Percentiles rank a stretch among this genome's conserved stretches.
phyloP scores from a whole-genome alignment of 2,888 invertebrate genomes.

The Chloromyia formosa region DNA sequence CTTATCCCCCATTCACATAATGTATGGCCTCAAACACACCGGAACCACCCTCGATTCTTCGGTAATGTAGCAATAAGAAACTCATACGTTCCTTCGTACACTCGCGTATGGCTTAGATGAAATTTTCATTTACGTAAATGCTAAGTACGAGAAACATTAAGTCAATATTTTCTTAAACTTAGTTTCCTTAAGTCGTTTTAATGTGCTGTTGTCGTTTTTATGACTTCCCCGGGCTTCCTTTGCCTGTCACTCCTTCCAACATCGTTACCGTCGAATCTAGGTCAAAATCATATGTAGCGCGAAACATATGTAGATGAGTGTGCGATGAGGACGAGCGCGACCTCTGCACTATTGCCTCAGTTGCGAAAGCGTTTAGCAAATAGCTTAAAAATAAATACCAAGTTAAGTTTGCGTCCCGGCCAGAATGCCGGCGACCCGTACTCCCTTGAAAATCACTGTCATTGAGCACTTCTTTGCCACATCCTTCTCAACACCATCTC shows the following conservation, averaged over 20 bases:
- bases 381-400: constrained; percentile 27
- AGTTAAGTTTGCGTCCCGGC: neutral
- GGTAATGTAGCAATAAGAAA: too few species aligned
- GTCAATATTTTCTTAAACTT: constrained; percentile 17
- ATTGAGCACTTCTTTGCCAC: constrained; percentile 13
- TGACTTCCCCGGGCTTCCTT: neutral
- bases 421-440: neutral
- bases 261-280: neutral
- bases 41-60: too few species aligned
- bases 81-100: neutral
- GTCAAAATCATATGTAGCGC: constrained; percentile 32
- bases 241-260: neutral
- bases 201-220: constrained; percentile 8
- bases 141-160: constrained; percentile 19
- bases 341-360: neutral
- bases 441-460: constrained; percentile 10
- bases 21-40: too few species aligned
- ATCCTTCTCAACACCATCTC: neutral
- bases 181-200: constrained; percentile 13
- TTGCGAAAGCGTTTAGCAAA: constrained; percentile 12
- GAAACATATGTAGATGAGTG: neutral
- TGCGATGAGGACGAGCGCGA: neutral
- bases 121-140: constrained; percentile 13
- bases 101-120: neutral
- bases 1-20: neutral